Percentiles rank a stretch among this genome's conserved stretches.
These are phyloP conservation scores for Amitus sp. DNA, from an alignment of 2,888 invertebrate genomes.

Conservation along the genomic window DNA sequence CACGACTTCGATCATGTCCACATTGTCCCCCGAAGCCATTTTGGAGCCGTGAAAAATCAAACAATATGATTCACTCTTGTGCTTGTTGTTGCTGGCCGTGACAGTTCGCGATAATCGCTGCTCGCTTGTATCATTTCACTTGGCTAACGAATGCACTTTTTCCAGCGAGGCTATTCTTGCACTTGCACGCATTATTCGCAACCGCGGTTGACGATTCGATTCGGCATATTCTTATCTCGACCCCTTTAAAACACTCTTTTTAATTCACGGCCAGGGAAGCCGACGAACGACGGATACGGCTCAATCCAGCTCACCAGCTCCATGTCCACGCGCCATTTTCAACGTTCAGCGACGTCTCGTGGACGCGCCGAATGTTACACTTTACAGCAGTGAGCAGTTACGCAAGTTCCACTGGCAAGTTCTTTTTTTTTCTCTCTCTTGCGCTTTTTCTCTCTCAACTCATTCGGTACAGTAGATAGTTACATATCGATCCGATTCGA, in stretches of 20 bases:
- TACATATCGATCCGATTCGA: no score
- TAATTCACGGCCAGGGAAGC: not conserved
- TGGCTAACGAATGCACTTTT: slow-evolving; percentile 9
- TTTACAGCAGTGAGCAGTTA: no score
- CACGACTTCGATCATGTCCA: slow-evolving; percentile 81
- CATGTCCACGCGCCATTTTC: slow-evolving; percentile 39
- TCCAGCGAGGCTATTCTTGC: slow-evolving; percentile 10
- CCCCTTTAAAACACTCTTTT: not conserved
- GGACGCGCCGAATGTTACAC: no score
- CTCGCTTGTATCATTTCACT: slow-evolving; percentile 31
- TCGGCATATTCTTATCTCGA: not conserved
- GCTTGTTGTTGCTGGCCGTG: slow-evolving; percentile 37
- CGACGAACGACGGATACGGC: not conserved
- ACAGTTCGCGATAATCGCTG: slow-evolving; percentile 23
- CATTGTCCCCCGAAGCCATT: slow-evolving; percentile 87
- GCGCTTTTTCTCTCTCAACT: no score
- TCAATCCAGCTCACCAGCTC: not conserved
- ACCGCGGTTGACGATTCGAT: not conserved
- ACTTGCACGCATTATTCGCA: slow-evolving; percentile 19
- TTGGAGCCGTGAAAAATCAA: slow-evolving; percentile 53
- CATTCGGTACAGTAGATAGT: no score
- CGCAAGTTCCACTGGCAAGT: no score
- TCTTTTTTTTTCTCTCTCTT: no score
- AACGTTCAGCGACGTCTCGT: not conserved
- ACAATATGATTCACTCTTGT: slow-evolving; percentile 35